Conservation (phyloP, 35 echinoderm and acorn worm species). For the Apostichopus californicus region DNA sequence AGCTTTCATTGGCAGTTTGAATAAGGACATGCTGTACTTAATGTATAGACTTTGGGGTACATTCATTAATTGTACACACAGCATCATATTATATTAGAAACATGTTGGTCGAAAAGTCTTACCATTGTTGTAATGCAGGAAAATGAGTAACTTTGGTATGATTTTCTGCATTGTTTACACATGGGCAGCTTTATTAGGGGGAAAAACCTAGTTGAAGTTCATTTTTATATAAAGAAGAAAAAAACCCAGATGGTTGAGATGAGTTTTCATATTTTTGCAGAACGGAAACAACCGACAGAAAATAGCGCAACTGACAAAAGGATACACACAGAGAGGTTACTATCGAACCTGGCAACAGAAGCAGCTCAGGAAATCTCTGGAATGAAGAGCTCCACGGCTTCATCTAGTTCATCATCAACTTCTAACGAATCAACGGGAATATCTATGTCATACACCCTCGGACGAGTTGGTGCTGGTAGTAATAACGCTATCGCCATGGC, state of each 20-base stretch:
- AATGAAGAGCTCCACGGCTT: conserved; percentile 30
- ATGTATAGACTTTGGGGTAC: too few relatives aligned
- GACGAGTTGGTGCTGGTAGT: conserved; percentile 81
- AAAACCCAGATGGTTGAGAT: not conserved
- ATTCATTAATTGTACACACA: too few relatives aligned
- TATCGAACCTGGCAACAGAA: conserved; percentile 75
- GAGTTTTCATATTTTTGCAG: conserved; percentile 26
- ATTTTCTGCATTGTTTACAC: not conserved
- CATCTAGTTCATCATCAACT: conserved; percentile 39
- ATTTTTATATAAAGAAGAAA: not conserved
- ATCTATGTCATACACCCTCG: conserved; percentile 85
- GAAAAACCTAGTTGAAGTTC: not conserved
- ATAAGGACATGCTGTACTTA: too few relatives aligned
- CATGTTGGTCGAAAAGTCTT: not conserved
- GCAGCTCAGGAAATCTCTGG: conserved; percentile 76
- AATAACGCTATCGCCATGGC: conserved; percentile 93
- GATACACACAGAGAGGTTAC: conserved; percentile 65
- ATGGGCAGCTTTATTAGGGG: not conserved
- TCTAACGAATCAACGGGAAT: conserved; percentile 10
- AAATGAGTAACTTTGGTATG: not conserved
- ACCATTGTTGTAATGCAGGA: not conserved
- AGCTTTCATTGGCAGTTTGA: too few relatives aligned
- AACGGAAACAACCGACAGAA: conserved; percentile 70
- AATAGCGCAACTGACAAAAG: conserved; percentile 81
- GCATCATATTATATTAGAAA: too few relatives aligned